Evolutionary conservation across 2,888 invertebrate genomes (phyloP).

Genomic region (Desoria tigrina): DNA sequence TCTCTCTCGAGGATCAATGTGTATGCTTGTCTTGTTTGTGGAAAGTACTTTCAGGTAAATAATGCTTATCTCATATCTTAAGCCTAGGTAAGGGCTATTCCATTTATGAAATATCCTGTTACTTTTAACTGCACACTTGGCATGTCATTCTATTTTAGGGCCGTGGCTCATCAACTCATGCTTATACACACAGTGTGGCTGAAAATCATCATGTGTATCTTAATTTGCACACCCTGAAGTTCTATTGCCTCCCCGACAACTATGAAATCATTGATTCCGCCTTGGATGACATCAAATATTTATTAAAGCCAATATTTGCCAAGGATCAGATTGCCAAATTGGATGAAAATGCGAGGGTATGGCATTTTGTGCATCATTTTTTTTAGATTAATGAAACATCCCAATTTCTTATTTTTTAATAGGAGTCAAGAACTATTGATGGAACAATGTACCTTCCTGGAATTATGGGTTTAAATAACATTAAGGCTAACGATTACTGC

Average conservation of each 20-base stretch:
- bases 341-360: conserved; percentile 73
- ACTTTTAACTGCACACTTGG: too few relatives aligned
- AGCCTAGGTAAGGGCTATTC: neutral
- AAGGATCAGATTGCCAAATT: conserved; percentile 76
- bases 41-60: conserved; percentile 86
- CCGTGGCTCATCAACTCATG: conserved; percentile 95
- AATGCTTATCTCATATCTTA: neutral
- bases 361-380: neutral
- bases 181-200: conserved; percentile 97
- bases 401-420: conserved; percentile 3
- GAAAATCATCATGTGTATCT: conserved; percentile 97
- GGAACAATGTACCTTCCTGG: conserved; percentile 95
- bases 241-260: conserved; percentile 98
- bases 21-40: conserved; percentile 98
- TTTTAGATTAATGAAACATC: too few relatives aligned
- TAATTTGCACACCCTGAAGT: conserved; percentile 92
- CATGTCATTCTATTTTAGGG: conserved; percentile 65
- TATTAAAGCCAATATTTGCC: conserved; percentile 94
- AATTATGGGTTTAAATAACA: conserved; percentile 97
- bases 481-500: conserved; percentile 99
- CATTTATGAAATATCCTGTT: neutral
- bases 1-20: conserved; percentile 98
- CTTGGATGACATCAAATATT: conserved; percentile 96
- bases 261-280: conserved; percentile 98
- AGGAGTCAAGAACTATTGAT: conserved; percentile 87